phyloP scores from a whole-genome alignment of 2,888 invertebrate species.

The Aleiodes leptofemur region DNA sequence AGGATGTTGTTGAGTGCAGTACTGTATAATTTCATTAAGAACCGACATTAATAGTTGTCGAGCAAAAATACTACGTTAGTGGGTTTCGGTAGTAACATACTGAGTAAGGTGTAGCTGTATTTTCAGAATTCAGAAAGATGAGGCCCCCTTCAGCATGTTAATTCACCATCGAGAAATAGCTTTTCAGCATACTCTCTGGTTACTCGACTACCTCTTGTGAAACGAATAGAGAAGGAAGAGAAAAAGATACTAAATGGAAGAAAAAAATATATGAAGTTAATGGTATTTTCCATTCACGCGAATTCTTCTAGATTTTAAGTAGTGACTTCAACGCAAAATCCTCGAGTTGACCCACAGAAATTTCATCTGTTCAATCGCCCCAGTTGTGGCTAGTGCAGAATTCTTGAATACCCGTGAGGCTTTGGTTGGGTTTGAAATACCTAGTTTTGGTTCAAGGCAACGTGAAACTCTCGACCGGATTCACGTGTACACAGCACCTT shows the following conservation, averaged over 20 bases:
- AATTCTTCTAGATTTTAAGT: neutral
- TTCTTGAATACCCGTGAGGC: slow-evolving; percentile 25
- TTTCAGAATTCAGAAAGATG: slow-evolving; percentile 28
- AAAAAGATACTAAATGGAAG: neutral
- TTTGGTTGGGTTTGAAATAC: slow-evolving; percentile 1
- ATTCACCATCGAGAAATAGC: slow-evolving; percentile 55
- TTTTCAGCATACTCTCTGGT: slow-evolving; percentile 34
- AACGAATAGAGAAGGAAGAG: neutral
- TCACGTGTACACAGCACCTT: slow-evolving; percentile 18
- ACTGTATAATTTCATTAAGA: slow-evolving; percentile 57
- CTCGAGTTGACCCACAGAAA: slow-evolving; percentile 28
- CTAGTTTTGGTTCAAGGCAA: slow-evolving; percentile 24
- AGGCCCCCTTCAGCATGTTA: slow-evolving; percentile 60
- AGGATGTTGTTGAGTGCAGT: slow-evolving; percentile 27
- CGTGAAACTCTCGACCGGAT: slow-evolving; percentile 30
- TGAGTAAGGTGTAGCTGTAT: slow-evolving; percentile 31
- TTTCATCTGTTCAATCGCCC: slow-evolving; percentile 34
- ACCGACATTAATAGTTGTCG: slow-evolving; percentile 40
- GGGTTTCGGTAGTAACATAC: slow-evolving; percentile 7
- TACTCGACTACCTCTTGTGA: neutral
- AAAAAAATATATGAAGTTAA: neutral
- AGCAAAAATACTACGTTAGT: slow-evolving; percentile 6
- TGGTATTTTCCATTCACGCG: neutral
- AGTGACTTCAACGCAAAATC: neutral
- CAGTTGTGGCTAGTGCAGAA: slow-evolving; percentile 29